Conservation (phyloP, 2,888 invertebrate species). For the Athripsodes cinereus region DNA sequence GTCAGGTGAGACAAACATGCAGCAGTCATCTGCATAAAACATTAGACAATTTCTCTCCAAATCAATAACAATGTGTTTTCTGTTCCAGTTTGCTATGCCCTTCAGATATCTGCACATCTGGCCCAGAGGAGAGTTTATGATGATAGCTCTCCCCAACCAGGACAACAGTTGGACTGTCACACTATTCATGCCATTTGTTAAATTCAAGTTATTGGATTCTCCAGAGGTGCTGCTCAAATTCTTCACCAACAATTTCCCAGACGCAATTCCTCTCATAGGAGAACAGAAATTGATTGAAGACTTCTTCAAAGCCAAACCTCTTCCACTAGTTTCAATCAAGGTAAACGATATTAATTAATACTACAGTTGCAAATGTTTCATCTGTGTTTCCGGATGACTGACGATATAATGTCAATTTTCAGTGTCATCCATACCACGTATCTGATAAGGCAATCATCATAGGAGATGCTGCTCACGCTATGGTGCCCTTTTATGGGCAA, state of each 20-base stretch:
- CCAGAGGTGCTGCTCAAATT: constrained; percentile 64
- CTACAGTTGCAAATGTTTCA: too few relatives aligned
- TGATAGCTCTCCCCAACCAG: constrained; percentile 95
- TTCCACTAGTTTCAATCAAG: constrained; percentile 83
- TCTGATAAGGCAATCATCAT: constrained; percentile 73
- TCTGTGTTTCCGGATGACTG: too few relatives aligned
- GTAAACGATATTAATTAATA: constrained; percentile 44
- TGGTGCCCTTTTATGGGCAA: constrained; percentile 98
- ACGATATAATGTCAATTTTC: too few relatives aligned
- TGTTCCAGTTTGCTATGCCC: constrained; percentile 72
- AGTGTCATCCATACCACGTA: constrained; percentile 85
- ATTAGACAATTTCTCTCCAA: too few relatives aligned
- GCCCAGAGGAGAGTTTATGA: constrained; percentile 94
- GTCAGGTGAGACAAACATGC: too few relatives aligned
- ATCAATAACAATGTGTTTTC: too few relatives aligned
- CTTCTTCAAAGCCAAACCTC: constrained; percentile 69
- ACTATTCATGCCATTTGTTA: constrained; percentile 87
- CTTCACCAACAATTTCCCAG: constrained; percentile 76
- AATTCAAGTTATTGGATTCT: constrained; percentile 62
- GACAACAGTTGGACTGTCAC: constrained; percentile 93
- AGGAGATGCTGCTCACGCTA: constrained; percentile 97
- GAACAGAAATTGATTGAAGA: constrained; percentile 65
- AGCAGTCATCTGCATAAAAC: too few relatives aligned
- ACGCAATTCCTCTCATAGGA: constrained; percentile 78
- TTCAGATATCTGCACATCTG: constrained; percentile 91